Conservation (phyloP, 2,797 vertebrate genomes). For the Urosaurus nigricauda region DNA sequence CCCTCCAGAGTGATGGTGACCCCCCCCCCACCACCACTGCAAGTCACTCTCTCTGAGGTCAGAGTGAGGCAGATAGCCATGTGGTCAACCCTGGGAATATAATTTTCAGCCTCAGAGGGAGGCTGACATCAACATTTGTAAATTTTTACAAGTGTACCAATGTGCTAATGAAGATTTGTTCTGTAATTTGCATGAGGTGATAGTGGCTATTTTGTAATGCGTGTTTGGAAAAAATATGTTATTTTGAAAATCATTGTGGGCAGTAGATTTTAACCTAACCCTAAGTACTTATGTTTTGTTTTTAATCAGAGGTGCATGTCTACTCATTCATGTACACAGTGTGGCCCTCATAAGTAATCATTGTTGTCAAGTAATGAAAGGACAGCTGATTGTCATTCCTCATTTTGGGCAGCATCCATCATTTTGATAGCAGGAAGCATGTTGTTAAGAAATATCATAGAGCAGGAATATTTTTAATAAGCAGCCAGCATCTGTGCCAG, state of each 20-base stretch:
- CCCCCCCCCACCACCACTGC: no score
- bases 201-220: not conserved
- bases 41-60: no score
- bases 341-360: not conserved
- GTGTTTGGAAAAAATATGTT: not conserved
- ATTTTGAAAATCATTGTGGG: not conserved
- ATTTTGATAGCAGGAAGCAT: not conserved
- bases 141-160: no score
- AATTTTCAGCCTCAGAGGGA: no score
- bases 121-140: no score
- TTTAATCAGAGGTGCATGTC: not conserved
- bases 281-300: not conserved
- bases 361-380: slow-evolving; percentile 15
- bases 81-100: no score
- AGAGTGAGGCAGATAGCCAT: no score
- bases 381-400: not conserved
- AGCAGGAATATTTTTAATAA: not conserved
- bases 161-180: not conserved
- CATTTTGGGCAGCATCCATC: not conserved
- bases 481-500: not conserved
- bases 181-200: not conserved
- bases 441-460: not conserved
- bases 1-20: no score
- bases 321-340: not conserved
- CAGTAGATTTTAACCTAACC: not conserved